These are phyloP conservation scores for Macroramphosus scolopax DNA, from an alignment of 2,797 vertebrate genomes.

Conservation along the genomic window DNA sequence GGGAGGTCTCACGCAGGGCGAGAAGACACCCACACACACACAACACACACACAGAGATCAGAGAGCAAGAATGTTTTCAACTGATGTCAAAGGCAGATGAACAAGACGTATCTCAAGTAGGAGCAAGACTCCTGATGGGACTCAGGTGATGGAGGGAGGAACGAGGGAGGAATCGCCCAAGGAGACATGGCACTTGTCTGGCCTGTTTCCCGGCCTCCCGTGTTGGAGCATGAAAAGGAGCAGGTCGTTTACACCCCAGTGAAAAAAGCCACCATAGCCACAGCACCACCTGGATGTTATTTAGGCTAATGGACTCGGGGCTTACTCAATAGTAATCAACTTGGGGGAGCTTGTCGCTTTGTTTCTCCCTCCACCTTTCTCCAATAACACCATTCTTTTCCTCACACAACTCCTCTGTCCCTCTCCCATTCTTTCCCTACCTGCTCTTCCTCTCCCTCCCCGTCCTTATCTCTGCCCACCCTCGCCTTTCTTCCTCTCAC, in stretches of 20 bases:
- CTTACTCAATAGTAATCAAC: conserved; percentile 77
- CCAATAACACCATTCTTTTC: conserved; percentile 33
- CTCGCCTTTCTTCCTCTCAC: conserved; percentile 38
- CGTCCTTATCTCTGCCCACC: conserved; percentile 62
- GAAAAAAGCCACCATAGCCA: conserved; percentile 72
- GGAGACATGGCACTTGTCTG: conserved; percentile 70
- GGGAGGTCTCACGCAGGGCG: conserved; percentile 70
- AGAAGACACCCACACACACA: conserved; percentile 62
- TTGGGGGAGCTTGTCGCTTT: conserved; percentile 74
- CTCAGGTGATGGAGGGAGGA: conserved; percentile 66
- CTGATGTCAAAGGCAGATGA: conserved; percentile 55
- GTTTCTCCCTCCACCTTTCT: conserved; percentile 58
- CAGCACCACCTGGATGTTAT: conserved; percentile 82
- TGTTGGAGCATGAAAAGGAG: conserved; percentile 77
- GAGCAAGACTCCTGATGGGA: conserved; percentile 53
- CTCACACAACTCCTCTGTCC: conserved; percentile 16
- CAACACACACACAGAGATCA: conserved; percentile 56
- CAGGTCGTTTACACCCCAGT: conserved; percentile 76
- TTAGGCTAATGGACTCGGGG: conserved; percentile 79
- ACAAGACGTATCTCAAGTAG: conserved; percentile 37
- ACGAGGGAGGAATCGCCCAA: conserved; percentile 66
- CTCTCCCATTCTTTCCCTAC: conserved; percentile 14
- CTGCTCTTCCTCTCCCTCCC: conserved; percentile 24
- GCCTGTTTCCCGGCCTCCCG: conserved; percentile 79
- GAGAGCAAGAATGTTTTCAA: conserved; percentile 31